Base-by-base conservation (phyloP, 2,797 vertebrate genomes). In the Leptoclinus maculatus region DNA sequence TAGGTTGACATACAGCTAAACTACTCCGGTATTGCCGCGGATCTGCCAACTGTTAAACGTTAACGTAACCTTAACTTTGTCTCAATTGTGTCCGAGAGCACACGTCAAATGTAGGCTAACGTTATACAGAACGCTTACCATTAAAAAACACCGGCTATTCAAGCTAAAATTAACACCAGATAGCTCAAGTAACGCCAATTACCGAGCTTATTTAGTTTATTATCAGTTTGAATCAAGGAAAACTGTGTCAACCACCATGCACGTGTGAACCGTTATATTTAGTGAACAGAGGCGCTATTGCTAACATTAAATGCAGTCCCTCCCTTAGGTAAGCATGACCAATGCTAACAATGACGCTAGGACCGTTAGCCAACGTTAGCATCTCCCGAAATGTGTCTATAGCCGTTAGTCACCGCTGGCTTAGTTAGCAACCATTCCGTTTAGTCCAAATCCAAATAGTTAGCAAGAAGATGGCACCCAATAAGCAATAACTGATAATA, bases 341-440 rank as follows among this genome's bases (percentile, higher is more conserved):
- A 57, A 77, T 71, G 27, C 84, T 93, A 93, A 90, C 91, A 93
- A 93, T 90, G 85, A 84, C 82, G 82, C 83, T 86, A 85, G 7
- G 49, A 45, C 10, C 11, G 39, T 41, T 41, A 39, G 39, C 39
- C 19, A 25, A 1, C 13, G 29, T 29, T 57, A 58, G 56, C 56
- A 58, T 32, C 56, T 29, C 54, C 7, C 54, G 16, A 17, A 56
- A 32, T 19, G 29, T 58, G 56, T 10, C 10, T 51, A 51, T 11
- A 2, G 29, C 29, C 11, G 56, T 11, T 29, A 16, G 27, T 29
- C 13, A 7, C 25, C 54, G 45, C 60, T 54, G 38, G 53, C 19
- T 63, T 29, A 47, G 70, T 53, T 85, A 77, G 59, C 74, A 43
- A 11, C 53, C 51, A 9, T 66, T 47, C 32, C 4, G 19, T 19